phyloP scores from a whole-genome alignment of 2,888 invertebrate genomes.

The Cancer borealis region DNA sequence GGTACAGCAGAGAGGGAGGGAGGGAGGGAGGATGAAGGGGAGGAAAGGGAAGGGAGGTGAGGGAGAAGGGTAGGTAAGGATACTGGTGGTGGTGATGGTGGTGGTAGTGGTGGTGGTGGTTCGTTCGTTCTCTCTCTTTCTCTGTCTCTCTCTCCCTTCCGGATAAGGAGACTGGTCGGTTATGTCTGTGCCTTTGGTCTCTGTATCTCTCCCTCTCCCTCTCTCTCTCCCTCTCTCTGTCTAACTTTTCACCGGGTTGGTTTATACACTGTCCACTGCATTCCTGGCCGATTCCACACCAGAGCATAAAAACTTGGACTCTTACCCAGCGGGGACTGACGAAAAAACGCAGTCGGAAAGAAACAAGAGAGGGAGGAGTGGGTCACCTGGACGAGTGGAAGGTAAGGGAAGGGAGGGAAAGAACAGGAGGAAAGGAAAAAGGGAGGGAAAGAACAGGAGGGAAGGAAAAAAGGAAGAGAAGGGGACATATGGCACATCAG shows the following conservation, averaged over 20 bases:
- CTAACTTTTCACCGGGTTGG: constrained; percentile 1
- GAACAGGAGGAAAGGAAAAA: not conserved
- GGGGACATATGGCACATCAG: constrained; percentile 17
- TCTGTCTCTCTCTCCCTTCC: not conserved
- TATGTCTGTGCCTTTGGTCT: constrained; percentile 9
- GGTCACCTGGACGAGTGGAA: not conserved
- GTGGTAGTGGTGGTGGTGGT: not conserved
- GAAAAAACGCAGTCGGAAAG: not conserved
- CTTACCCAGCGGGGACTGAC: not conserved
- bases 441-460: not conserved
- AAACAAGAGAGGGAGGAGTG: not conserved
- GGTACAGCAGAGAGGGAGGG: not conserved
- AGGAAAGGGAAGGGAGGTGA: constrained; percentile 15
- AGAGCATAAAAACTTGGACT: constrained; percentile 25
- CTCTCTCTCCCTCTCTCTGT: not conserved
- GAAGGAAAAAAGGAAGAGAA: not conserved
- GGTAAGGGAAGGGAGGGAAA: not conserved
- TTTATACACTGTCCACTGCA: not conserved
- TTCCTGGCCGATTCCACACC: constrained; percentile 24
- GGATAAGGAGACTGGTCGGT: constrained; percentile 4
- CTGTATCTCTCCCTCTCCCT: not conserved
- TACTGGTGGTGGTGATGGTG: not conserved
- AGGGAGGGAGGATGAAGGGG: not conserved
- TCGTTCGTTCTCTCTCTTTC: too few relatives aligned
- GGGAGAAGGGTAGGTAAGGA: not conserved